Percentiles rank a stretch among this genome's conserved stretches.
Evolutionary conservation across 2,113 vertebrate species (phyloP).

Genomic region (Anthoscopus minutus): DNA sequence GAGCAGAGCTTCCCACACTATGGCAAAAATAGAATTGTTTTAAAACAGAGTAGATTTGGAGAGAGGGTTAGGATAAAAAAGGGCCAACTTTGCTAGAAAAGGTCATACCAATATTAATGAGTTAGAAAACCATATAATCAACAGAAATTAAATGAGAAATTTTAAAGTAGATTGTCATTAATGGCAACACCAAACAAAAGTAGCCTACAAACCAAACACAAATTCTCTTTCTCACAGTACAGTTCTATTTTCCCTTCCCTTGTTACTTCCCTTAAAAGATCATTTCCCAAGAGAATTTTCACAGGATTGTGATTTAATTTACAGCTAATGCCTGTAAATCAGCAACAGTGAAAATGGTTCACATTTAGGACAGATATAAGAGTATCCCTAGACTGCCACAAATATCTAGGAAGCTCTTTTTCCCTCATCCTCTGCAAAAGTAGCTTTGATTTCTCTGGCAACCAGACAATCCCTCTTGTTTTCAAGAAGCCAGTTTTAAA

Average conservation of each 20-base stretch:
- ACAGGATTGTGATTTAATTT: background rate
- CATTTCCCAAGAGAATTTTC: background rate
- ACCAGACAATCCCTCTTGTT: background rate
- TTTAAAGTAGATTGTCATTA: background rate
- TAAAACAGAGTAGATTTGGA: background rate
- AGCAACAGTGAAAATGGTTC: background rate
- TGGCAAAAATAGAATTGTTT: background rate
- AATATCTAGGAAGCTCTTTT: background rate
- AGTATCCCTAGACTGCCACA: background rate
- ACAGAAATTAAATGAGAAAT: background rate
- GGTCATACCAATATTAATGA: background rate
- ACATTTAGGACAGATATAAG: background rate
- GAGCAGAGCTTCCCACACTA: background rate
- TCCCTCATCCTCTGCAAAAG: background rate
- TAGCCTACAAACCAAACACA: background rate
- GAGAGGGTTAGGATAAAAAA: background rate
- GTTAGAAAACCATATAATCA: background rate
- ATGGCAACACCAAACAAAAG: background rate
- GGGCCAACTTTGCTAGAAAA: background rate
- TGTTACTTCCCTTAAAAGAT: background rate
- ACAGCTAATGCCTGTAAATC: background rate
- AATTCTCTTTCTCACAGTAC: background rate
- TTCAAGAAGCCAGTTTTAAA: background rate
- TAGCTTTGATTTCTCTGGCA: background rate
- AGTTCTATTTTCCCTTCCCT: background rate